Evolutionary conservation across 2,888 invertebrate species (phyloP).

Genomic region (Aphidius colemani): DNA sequence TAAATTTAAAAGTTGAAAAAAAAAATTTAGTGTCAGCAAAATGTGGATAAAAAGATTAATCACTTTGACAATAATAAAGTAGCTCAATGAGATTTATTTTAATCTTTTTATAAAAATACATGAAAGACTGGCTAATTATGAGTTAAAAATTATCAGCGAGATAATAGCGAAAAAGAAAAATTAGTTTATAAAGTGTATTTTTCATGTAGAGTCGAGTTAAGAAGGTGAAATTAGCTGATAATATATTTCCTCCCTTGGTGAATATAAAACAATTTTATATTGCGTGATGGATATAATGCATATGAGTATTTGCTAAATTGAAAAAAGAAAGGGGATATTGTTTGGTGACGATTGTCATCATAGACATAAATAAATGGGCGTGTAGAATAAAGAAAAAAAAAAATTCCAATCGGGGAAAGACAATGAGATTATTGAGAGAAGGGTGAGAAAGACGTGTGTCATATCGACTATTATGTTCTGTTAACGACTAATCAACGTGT

Average conservation of each 20-base stretch:
- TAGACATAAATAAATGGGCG: conserved; percentile 20
- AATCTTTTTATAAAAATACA: no score
- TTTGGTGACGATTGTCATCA: conserved; percentile 20
- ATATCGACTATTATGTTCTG: conserved; percentile 4
- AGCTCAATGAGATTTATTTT: conserved; percentile 18
- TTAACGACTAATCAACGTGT: conserved; percentile 13
- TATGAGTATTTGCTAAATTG: conserved; percentile 9
- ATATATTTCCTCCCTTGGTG: conserved; percentile 10
- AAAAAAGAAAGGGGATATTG: conserved; percentile 13
- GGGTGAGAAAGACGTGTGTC: conserved; percentile 3
- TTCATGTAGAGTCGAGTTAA: background rate
- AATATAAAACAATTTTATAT: conserved; percentile 26
- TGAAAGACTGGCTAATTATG: conserved; percentile 31
- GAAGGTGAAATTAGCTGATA: conserved; percentile 14
- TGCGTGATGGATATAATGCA: conserved; percentile 21
- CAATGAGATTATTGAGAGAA: conserved; percentile 16
- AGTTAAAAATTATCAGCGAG: conserved; percentile 25
- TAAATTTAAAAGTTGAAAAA: no score
- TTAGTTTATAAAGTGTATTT: background rate
- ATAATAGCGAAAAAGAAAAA: conserved; percentile 26
- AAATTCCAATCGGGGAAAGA: conserved; percentile 20
- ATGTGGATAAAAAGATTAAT: background rate
- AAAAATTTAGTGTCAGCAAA: conserved; percentile 1
- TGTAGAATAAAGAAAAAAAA: conserved; percentile 19
- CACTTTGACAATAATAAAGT: conserved; percentile 16